Base-by-base conservation (phyloP, 2,113 vertebrate species). In the Cromileptes altivelis region DNA sequence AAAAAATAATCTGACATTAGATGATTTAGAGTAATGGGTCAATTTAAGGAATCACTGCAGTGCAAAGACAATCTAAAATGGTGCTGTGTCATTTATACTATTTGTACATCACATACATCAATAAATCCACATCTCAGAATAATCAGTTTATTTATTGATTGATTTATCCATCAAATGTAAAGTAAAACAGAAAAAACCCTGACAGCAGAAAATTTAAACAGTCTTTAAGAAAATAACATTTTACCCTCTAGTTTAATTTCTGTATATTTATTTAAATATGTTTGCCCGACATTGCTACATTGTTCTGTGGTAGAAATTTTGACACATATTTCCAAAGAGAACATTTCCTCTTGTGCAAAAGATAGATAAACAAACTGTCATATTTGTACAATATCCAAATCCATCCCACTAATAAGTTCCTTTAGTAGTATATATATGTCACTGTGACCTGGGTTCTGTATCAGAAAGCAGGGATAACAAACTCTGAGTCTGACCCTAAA, bases 101-200 rank as follows among this genome's bases (percentile, higher is more conserved):
- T 30, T 47, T 14, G 13, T 49, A 12, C 52, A 37, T 52, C 0
- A 30, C 5, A 21, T 37, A 13, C 6, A 74, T 37, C 17, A 75
- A 69, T 23, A 63, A 61, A 75, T 55, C 17, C 21, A 65, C 60
- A 57, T 65, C 49, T 57, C 10, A 81, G 58, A 56, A 57, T 45
- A 45, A 5, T 37, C 33, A 37, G 2, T 45, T 45, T 45, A 45
- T 45, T 70, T 30, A 45, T 68, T 75, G 30, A 68, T 45, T 21
- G 37, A 60, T 12, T 53, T 18, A 69, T 62, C 42, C 47, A 33
- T 62, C 33, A 19, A 14, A 25, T 0, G 6, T 18, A 53, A 76
- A 76, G 1, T 17, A 30, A 21, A 15, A 72, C 21, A 72, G 19
- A 42, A 18, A 40, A n/a, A 27, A 2, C 3, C 30, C 11, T 9